Base-by-base conservation (phyloP, 1,140 invertebrate species). In the Homalodisca vitripennis region DNA sequence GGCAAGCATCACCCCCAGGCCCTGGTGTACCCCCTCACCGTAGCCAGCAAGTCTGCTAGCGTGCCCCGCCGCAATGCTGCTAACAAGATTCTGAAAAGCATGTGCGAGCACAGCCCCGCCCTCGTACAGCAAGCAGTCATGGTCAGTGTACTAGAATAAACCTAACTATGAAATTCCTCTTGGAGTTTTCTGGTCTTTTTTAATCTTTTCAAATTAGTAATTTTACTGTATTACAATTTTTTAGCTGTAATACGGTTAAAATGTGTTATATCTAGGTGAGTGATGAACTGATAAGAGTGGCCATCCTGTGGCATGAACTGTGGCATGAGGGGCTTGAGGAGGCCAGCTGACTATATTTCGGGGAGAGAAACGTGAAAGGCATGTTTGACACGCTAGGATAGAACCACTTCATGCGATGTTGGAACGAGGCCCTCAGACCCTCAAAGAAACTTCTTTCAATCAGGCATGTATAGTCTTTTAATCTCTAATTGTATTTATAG, bases 321-420 rank as follows among this genome's bases (percentile, higher is more conserved):
- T 99, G 98, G 98, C 95, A 99, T 78, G 97, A 99, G 80, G 97
- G 95, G 0, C 79, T 99, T 10, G 98, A 99, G 79, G 98, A 99
- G 83, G 97, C 98, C 0, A 98, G 95, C 14, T 82, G 93, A 70
- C 84, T 98, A 3, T 99, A 98, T 78, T 99, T 99, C 79, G 97
- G 95, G 0, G 97, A 99, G 78, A 85, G 90, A 17, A 41, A 41
- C 62, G 88, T 97, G 0, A 90, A 92, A 66, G 96, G 93, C 14
- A 99, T 99, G 98, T 93, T 99, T 76, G 90, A 92, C 66, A 94
- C 93, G 0, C 80, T 99, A 51, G 34, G 17, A 41, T 17, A 6
- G 94, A 98, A 76, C 98, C 98, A 0, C 80, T 99, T 27, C 98
- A 99, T 80, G 86, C 87, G 0, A 93, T 98, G 90, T 76, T 83